Evolutionary conservation across 2,797 vertebrate genomes (phyloP).

Genomic region (Epinephelus coioides): DNA sequence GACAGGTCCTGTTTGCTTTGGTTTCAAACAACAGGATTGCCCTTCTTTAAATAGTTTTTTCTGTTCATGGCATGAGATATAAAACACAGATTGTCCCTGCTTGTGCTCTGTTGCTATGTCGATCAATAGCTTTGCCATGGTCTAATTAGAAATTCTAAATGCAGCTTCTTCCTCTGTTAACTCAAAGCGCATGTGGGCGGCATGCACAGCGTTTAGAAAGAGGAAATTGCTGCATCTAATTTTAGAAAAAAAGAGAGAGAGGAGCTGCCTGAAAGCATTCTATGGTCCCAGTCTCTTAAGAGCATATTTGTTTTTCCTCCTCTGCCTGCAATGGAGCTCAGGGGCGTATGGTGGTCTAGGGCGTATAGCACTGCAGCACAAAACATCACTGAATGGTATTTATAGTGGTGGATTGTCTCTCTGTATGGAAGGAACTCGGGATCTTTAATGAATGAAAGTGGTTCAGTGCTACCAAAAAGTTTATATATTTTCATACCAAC

Average conservation of each 20-base stretch:
- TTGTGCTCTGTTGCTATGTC: constrained; percentile 67
- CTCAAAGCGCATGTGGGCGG: constrained; percentile 83
- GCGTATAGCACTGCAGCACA: constrained; percentile 52
- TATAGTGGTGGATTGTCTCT: constrained; percentile 26
- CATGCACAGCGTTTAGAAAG: constrained; percentile 79
- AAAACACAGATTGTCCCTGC: constrained; percentile 57
- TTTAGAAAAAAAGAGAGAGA: constrained; percentile 77
- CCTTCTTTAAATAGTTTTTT: constrained; percentile 63
- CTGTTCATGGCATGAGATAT: constrained; percentile 59
- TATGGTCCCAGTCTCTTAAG: constrained; percentile 67
- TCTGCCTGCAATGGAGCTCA: constrained; percentile 69
- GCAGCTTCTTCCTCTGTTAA: constrained; percentile 83
- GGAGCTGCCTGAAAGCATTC: constrained; percentile 79
- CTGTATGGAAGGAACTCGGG: constrained; percentile 8
- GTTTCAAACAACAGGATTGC: constrained; percentile 41
- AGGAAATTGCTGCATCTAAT: constrained; percentile 87
- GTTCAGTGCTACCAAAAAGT: constrained; percentile 4
- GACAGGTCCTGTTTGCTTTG: constrained; percentile 26
- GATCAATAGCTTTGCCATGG: constrained; percentile 79
- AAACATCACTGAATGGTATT: constrained; percentile 28
- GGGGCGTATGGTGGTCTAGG: constrained; percentile 55
- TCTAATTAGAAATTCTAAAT: constrained; percentile 87
- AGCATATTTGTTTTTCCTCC: constrained; percentile 81
- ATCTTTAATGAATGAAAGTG: constrained; percentile 50
- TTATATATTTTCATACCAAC: constrained; percentile 19